Evolutionary conservation across 2,113 vertebrate species (phyloP).

Genomic region (Orthonyx spaldingii): DNA sequence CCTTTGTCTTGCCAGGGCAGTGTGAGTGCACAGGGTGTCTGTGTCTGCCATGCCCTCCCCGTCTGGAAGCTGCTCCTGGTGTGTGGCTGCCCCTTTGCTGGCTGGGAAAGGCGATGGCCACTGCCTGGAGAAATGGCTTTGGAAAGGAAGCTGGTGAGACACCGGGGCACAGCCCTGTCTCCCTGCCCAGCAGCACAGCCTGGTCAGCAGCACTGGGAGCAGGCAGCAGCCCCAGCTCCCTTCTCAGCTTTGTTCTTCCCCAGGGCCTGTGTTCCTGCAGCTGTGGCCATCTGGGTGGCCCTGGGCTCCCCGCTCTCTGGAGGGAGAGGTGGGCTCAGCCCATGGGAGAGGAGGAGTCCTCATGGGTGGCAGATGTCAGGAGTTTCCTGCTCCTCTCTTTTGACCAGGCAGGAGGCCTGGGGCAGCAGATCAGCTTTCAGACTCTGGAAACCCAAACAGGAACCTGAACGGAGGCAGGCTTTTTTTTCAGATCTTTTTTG

Average conservation of each 20-base stretch:
- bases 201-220: not conserved
- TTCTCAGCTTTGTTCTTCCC: not conserved
- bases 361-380: not conserved
- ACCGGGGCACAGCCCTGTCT: not conserved
- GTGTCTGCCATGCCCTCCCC: not conserved
- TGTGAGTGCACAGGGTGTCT: not conserved
- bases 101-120: not conserved
- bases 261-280: not conserved
- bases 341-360: not conserved
- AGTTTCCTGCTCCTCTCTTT: not conserved
- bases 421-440: not conserved
- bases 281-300: constrained; percentile 30
- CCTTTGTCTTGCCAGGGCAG: not conserved
- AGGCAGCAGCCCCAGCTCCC: not conserved
- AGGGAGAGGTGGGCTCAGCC: not conserved
- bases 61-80: not conserved
- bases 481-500: not conserved
- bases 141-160: not conserved
- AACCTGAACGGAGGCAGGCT: not conserved
- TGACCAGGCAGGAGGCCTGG: not conserved
- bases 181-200: not conserved
- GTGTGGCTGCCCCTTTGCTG: not conserved
- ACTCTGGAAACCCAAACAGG: not conserved
- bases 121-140: not conserved
- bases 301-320: not conserved